phyloP scores from a whole-genome alignment of 2,797 vertebrate genomes.

The Mycteria americana region DNA sequence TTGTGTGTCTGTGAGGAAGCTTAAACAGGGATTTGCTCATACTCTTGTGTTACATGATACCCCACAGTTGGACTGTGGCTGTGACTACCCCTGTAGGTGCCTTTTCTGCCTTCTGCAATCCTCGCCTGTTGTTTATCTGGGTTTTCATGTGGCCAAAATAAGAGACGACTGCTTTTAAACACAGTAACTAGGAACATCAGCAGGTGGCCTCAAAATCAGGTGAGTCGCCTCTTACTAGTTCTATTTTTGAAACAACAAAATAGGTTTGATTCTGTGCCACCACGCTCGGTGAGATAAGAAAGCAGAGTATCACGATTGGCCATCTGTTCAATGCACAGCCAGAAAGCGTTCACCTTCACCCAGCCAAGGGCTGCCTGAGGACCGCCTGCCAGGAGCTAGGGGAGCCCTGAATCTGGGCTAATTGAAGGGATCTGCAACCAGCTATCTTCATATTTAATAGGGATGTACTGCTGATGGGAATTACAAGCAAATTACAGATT shows the following conservation, averaged over 20 bases:
- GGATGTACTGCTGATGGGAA: background rate
- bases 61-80: background rate
- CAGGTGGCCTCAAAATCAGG: background rate
- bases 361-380: background rate
- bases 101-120: background rate
- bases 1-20: background rate
- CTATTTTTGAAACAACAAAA: background rate
- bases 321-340: background rate
- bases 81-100: background rate
- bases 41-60: background rate
- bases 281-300: background rate
- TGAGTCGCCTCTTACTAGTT: background rate
- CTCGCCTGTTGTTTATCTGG: rapidly evolving
- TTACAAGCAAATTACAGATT: background rate
- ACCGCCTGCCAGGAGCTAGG: background rate
- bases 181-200: background rate
- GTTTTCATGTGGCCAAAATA: background rate
- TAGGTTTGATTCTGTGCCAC: background rate
- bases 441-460: background rate
- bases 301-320: background rate
- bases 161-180: background rate
- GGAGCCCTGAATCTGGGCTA: background rate
- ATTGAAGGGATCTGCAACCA: background rate
- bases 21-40: background rate
- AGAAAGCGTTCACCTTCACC: rapidly evolving